These are phyloP conservation scores for Alviniconcha marisindica DNA, from an alignment of 1,140 invertebrate species.

Conservation along the genomic window DNA sequence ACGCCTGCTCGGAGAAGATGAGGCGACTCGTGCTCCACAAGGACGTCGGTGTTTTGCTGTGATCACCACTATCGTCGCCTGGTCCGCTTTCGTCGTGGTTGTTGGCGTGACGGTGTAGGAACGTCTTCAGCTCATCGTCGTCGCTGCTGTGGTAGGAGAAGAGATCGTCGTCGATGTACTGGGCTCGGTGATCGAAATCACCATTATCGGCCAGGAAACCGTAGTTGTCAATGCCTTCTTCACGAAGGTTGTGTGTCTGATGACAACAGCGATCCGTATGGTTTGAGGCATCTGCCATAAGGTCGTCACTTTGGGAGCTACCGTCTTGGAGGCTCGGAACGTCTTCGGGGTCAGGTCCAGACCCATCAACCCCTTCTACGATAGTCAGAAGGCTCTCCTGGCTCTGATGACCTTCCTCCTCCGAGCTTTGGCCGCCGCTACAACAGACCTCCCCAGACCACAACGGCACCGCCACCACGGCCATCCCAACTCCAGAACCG, in stretches of 20 bases:
- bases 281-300: not conserved
- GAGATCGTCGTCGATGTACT: not conserved
- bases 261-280: not conserved
- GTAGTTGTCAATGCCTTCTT: not conserved
- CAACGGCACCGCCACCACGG: too few relatives aligned
- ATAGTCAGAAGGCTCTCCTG: too few relatives aligned
- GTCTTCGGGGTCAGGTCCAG: not conserved
- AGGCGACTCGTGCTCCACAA: not conserved
- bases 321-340: too few relatives aligned
- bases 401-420: too few relatives aligned
- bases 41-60: not conserved
- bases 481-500: too few relatives aligned
- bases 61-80: not conserved
- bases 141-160: conserved; percentile 6
- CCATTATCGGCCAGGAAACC: not conserved
- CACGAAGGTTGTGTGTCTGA: not conserved
- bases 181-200: not conserved
- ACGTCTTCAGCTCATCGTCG: not conserved
- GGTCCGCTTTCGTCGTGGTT: not conserved
- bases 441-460: too few relatives aligned
- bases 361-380: too few relatives aligned
- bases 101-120: not conserved
- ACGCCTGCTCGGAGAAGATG: not conserved
- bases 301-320: not conserved
- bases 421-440: too few relatives aligned